phyloP scores from a whole-genome alignment of 2,113 vertebrate species.

The Sorex fumeus region DNA sequence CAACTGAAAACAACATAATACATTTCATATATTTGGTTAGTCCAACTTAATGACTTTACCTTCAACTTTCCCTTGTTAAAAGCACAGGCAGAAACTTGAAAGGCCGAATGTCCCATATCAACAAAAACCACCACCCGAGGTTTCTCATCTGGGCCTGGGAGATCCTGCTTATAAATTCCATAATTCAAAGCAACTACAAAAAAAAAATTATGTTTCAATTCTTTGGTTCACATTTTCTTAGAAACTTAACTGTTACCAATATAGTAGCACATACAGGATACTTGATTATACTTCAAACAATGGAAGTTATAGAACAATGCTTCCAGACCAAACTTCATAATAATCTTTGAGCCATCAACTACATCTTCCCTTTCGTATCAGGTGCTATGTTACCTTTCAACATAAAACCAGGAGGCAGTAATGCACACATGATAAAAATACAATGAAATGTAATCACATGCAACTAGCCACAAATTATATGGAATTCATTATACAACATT shows the following conservation, averaged over 20 bases:
- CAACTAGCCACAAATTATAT: background rate
- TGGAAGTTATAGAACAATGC: background rate
- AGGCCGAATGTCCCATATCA: constrained; percentile 92
- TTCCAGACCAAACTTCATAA: background rate
- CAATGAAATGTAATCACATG: background rate
- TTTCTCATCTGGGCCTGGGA: constrained; percentile 90
- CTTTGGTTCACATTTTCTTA: constrained; percentile 25
- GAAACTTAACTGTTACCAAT: background rate
- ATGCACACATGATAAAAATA: background rate
- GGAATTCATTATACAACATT: background rate
- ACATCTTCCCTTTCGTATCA: constrained; percentile 29
- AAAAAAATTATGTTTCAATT: constrained; percentile 50
- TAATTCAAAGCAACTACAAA: constrained; percentile 91
- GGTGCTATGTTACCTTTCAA: background rate
- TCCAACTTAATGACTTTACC: constrained; percentile 81
- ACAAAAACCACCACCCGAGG: constrained; percentile 91
- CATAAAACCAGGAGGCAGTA: background rate
- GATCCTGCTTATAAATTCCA: constrained; percentile 92
- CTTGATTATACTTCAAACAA: background rate
- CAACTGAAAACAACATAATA: background rate
- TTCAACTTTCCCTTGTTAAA: constrained; percentile 92
- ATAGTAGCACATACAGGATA: constrained; percentile 34
- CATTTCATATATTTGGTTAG: background rate
- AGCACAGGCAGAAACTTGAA: constrained; percentile 91
- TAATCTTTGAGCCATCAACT: background rate